Conservation (phyloP, 2,888 invertebrate genomes). For the Lycia hirtaria region DNA sequence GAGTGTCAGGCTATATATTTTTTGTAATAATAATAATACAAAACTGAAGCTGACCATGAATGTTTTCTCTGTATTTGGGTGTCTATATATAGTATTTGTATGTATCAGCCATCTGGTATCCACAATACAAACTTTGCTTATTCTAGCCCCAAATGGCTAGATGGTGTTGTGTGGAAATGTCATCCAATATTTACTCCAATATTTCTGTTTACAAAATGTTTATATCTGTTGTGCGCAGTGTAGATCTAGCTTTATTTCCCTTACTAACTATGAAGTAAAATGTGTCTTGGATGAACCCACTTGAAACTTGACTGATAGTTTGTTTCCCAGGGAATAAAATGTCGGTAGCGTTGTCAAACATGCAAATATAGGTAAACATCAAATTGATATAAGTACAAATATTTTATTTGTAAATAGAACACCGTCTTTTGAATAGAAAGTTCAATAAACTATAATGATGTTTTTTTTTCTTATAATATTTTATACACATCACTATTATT, state of each 20-base stretch:
- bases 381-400: constrained; percentile 28
- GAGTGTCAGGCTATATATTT: too few species aligned
- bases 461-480: neutral
- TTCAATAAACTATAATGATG: constrained; percentile 8
- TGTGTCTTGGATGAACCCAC: constrained; percentile 45
- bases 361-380: constrained; percentile 35
- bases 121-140: too few species aligned
- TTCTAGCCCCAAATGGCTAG: too few species aligned
- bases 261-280: constrained; percentile 5
- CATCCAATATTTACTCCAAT: too few species aligned
- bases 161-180: too few species aligned
- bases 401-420: neutral
- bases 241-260: constrained; percentile 26
- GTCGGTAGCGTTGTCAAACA: constrained; percentile 40
- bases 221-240: too few species aligned
- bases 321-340: constrained; percentile 46
- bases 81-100: neutral
- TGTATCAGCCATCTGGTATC: too few species aligned
- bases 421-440: constrained; percentile 1
- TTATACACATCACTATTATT: too few species aligned
- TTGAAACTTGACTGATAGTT: constrained; percentile 55
- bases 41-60: too few species aligned
- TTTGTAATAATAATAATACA: too few species aligned
- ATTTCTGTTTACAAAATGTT: too few species aligned
- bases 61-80: too few species aligned